Percentiles rank a stretch among this genome's conserved stretches.
Conservation (phyloP, 2,888 invertebrate species). For the Drosophila niveifrons region DNA sequence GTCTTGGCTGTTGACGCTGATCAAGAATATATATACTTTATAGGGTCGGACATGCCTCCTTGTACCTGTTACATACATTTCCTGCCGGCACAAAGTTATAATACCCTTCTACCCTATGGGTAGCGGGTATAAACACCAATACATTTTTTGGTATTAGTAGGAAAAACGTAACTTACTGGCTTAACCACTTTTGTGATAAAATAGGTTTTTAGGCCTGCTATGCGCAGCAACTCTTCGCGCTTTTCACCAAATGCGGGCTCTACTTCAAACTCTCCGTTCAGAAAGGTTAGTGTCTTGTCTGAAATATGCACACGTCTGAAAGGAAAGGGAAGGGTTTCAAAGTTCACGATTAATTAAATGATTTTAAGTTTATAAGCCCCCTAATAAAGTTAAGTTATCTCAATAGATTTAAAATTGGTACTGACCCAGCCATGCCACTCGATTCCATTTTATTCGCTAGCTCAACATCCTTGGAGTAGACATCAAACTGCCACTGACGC, state of each 20-base stretch:
- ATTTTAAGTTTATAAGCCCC: background rate
- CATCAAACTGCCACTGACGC: slow-evolving; percentile 98
- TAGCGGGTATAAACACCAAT: too few relatives aligned
- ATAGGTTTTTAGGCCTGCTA: slow-evolving; percentile 95
- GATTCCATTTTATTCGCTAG: slow-evolving; percentile 99
- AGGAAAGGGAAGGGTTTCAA: background rate
- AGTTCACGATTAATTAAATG: background rate
- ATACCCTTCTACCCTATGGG: too few relatives aligned
- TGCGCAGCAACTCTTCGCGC: slow-evolving; percentile 95
- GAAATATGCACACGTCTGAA: slow-evolving; percentile 96
- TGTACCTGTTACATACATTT: too few relatives aligned
- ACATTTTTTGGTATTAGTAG: background rate
- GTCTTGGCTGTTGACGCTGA: too few relatives aligned
- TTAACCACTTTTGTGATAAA: slow-evolving; percentile 95
- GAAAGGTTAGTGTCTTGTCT: slow-evolving; percentile 93
- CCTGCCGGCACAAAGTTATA: too few relatives aligned
- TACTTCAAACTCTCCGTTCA: slow-evolving; percentile 96
- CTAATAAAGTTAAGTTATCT: slow-evolving; percentile 29
- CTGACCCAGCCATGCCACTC: slow-evolving; percentile 96
- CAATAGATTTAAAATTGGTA: slow-evolving; percentile 52
- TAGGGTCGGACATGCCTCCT: too few relatives aligned
- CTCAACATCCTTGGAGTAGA: slow-evolving; percentile 97
- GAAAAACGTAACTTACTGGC: slow-evolving; percentile 88
- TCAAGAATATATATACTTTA: too few relatives aligned
- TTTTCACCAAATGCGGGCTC: slow-evolving; percentile 96